Evolutionary conservation across 2,113 vertebrate genomes (phyloP), one percentile per base, ranked within the genome.

Genomic region (Brachyistius frenatus): DNA sequence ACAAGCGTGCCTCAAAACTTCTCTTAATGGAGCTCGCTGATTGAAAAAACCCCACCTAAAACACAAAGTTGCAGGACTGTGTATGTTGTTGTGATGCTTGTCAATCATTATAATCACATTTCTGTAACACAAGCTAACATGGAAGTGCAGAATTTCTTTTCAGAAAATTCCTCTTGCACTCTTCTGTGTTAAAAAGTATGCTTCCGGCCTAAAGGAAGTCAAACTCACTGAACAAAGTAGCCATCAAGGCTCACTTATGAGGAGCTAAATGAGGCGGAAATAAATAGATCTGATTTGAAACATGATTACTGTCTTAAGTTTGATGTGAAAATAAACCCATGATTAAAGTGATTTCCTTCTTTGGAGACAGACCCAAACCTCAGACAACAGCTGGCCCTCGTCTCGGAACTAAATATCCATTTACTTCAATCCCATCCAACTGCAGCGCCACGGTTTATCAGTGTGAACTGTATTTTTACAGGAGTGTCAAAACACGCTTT

Each of bases 271-370:
- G 86, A 91, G 80, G 44, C 52, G 41, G 68, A 85, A 81, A 84
- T 73, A 79, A 86, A 90, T 75, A 78, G 47, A 56, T 76, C 80
- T 84, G 64, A 88, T 88, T 84, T 83, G 73, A 67, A 52, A 65
- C 65, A 41, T 83, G 66, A 86, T 85, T 72, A 64, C 50, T 37
- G 44, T 73, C 47, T 23, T 65, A 16, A 78, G 82, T 86, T 88
- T 77, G 74, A 90, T 82, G 80, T 71, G 83, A 85, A 91, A 91
- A 90, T 90, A 87, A 91, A 91, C 31, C 66, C 53, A 5, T 77
- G 84, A 88, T 86, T 90, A 85, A 90, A 90, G 86, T 78, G 72
- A 81, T 79, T 88, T 90, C 66, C 73, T 66, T 68, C 63, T 68
- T 62, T 52, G 87, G 74, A 81, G 83, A 76, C 75, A 74, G 50